Percentiles rank a stretch among this genome's conserved stretches.
phyloP scores from a whole-genome alignment of 2,888 invertebrate genomes.

The Eupeodes latifasciatus region DNA sequence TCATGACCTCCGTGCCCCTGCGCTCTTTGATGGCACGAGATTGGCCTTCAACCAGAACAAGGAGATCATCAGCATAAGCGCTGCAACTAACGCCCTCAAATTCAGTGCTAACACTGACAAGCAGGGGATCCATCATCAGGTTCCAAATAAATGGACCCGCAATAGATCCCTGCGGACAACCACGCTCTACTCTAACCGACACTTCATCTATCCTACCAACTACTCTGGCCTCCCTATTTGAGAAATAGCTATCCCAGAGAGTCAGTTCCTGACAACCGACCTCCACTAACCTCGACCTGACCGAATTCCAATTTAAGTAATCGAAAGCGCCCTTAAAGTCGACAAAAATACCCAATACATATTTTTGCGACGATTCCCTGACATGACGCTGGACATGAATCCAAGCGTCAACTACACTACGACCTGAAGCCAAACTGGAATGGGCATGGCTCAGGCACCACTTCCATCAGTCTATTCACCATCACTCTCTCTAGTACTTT shows the following conservation, averaged over 20 bases:
- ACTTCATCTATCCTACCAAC: neutral
- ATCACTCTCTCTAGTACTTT: conserved; percentile 65
- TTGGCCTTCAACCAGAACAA: conserved; percentile 40
- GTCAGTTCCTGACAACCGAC: too few species aligned
- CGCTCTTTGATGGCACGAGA: conserved; percentile 30
- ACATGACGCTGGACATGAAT: neutral
- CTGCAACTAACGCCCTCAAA: neutral
- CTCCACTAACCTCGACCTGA: conserved; percentile 35
- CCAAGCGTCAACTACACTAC: conserved; percentile 46
- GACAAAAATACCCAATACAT: conserved; percentile 39
- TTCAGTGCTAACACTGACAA: neutral
- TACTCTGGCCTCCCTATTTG: too few species aligned
- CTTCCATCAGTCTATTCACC: conserved; percentile 38
- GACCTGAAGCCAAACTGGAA: conserved; percentile 48
- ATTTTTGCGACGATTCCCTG: neutral
- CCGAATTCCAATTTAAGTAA: conserved; percentile 62
- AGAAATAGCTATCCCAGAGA: too few species aligned
- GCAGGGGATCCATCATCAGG: conserved; percentile 60
- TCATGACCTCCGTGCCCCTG: conserved; percentile 9
- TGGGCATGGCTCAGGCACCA: neutral
- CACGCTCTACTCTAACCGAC: neutral
- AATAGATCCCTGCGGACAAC: conserved; percentile 6
- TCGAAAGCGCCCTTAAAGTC: conserved; percentile 64
- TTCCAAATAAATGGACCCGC: conserved; percentile 70
- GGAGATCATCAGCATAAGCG: conserved; percentile 56